These are phyloP conservation scores for Cuniculus paca DNA, from an alignment of 2,797 vertebrate species.

Conservation along the genomic window DNA sequence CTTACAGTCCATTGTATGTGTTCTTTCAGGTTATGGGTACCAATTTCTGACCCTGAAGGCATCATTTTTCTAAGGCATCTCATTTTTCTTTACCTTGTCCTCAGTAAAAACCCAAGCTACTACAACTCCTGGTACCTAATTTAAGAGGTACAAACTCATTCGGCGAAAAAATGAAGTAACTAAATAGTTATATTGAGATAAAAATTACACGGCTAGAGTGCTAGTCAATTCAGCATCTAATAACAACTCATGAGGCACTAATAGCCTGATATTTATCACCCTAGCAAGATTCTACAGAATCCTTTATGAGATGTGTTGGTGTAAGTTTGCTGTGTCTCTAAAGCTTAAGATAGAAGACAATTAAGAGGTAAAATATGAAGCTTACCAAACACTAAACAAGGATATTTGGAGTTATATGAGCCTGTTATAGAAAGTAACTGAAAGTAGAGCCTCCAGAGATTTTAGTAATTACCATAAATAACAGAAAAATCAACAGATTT, in stretches of 20 bases:
- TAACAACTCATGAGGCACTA: background rate
- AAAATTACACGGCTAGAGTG: background rate
- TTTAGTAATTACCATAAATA: conserved; percentile 16
- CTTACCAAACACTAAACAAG: background rate
- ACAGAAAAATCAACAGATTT: background rate
- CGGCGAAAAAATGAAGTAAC: conserved; percentile 3
- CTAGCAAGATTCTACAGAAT: background rate
- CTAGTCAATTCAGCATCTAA: background rate
- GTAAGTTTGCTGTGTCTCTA: background rate
- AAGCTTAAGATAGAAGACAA: conserved; percentile 12
- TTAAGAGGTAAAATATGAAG: conserved; percentile 37
- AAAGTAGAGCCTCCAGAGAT: background rate
- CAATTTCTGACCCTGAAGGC: background rate
- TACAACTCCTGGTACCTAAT: background rate
- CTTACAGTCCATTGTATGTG: background rate
- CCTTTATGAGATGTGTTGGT: background rate
- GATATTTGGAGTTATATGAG: conserved; percentile 29
- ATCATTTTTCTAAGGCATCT: background rate
- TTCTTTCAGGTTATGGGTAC: conserved; percentile 8
- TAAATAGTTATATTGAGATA: conserved; percentile 25
- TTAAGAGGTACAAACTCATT: conserved; percentile 14
- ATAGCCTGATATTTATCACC: background rate
- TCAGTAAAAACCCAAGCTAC: background rate
- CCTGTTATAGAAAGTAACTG: background rate
- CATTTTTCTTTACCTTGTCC: background rate